A percentile compares a stretch with the other conserved stretches of the same genome.
These are phyloP conservation scores for Molossus molossus DNA, from an alignment of 2,797 vertebrate genomes.

Conservation along the genomic window DNA sequence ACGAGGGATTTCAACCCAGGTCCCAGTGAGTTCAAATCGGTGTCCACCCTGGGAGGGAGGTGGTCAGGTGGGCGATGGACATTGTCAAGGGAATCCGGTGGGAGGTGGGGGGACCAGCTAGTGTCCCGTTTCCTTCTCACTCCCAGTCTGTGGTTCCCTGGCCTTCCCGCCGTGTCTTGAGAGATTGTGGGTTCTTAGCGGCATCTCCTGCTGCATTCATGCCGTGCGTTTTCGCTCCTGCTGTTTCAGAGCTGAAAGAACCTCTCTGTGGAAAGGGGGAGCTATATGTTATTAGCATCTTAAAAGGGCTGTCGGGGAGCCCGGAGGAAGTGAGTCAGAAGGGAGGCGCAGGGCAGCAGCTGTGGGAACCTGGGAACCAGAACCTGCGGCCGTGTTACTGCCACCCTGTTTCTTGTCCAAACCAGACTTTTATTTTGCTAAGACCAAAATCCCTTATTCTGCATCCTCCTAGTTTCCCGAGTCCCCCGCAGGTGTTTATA, in stretches of 20 bases:
- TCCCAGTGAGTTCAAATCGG: background rate
- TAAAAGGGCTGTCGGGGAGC: background rate
- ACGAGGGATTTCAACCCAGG: background rate
- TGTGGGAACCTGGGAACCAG: background rate
- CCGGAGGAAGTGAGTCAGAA: slow-evolving; percentile 52
- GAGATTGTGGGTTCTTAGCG: rapidly evolving
- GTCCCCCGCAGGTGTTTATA: background rate
- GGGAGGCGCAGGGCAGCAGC: background rate
- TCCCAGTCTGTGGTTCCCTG: background rate
- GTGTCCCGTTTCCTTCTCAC: rapidly evolving
- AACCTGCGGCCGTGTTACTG: rapidly evolving
- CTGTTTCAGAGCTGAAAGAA: background rate
- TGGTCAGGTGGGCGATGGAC: background rate
- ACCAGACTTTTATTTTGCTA: background rate
- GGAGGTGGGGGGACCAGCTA: background rate
- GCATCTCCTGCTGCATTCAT: background rate
- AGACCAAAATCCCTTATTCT: background rate
- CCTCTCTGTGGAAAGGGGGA: background rate
- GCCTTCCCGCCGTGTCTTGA: background rate
- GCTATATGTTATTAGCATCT: background rate
- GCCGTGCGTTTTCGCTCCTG: background rate
- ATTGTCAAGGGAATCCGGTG: rapidly evolving
- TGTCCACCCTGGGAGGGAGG: background rate
- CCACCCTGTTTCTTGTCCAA: background rate
- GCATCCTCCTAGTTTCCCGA: background rate